phyloP scores from a whole-genome alignment of 2,797 vertebrate genomes.

The Pseudochirops corinnae region DNA sequence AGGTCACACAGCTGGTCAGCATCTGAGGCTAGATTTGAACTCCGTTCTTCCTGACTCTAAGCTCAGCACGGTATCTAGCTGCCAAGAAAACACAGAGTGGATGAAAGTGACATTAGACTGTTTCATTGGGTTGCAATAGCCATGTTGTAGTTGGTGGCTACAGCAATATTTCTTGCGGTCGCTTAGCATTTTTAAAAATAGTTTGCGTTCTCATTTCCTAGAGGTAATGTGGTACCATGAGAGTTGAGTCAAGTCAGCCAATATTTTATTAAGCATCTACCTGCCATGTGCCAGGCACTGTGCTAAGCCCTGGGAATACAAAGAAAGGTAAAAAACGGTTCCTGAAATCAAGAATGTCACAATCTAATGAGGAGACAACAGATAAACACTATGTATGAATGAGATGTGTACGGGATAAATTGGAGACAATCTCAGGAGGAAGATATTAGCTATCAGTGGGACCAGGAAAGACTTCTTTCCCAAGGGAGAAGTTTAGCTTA shows the following conservation, averaged over 20 bases:
- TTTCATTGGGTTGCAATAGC: too few relatives aligned
- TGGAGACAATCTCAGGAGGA: too few relatives aligned
- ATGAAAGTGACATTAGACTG: not conserved
- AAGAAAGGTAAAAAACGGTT: not conserved
- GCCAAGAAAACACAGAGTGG: not conserved
- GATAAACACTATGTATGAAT: not conserved
- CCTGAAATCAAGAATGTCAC: not conserved
- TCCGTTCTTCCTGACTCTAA: not conserved
- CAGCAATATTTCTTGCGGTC: not conserved
- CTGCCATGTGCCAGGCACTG: not conserved
- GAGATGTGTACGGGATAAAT: too few relatives aligned
- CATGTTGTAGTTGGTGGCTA: too few relatives aligned
- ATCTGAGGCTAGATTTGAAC: not conserved
- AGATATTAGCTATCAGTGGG: not conserved
- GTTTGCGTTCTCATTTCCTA: too few relatives aligned
- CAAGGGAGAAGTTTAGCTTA: not conserved
- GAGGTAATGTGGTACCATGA: too few relatives aligned
- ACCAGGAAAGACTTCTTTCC: too few relatives aligned
- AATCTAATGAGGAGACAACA: not conserved
- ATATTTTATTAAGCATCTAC: too few relatives aligned
- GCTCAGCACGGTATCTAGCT: conserved; percentile 29
- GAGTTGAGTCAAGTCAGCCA: too few relatives aligned
- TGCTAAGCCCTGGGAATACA: not conserved
- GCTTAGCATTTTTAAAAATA: too few relatives aligned
- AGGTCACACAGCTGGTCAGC: not conserved